Evolutionary conservation across 2,113 vertebrate genomes (phyloP).

Genomic region (Colistium nudipinnis): DNA sequence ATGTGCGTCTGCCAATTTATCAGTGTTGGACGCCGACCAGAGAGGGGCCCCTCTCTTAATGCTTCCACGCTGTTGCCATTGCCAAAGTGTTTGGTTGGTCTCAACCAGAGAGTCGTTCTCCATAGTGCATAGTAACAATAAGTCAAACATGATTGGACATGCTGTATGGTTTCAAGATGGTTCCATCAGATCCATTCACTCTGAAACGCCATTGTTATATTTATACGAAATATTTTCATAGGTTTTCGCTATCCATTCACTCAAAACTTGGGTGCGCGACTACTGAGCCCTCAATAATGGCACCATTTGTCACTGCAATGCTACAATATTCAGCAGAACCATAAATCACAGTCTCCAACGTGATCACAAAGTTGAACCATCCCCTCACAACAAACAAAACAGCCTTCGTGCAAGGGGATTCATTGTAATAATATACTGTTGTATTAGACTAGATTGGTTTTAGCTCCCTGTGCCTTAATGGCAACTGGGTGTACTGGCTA

Average conservation of each 20-base stretch:
- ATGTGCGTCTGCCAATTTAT: slow-evolving; percentile 55
- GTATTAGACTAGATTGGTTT: background rate
- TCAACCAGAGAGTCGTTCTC: background rate
- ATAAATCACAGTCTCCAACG: background rate
- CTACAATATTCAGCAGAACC: background rate
- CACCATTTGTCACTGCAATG: background rate
- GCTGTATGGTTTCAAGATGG: slow-evolving; percentile 3
- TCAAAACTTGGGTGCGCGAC: background rate
- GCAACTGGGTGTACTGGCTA: background rate
- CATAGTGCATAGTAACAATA: background rate
- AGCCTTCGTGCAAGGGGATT: background rate
- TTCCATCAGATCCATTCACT: background rate
- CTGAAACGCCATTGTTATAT: background rate
- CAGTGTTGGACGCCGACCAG: slow-evolving; percentile 54
- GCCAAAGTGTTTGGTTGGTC: slow-evolving; percentile 33
- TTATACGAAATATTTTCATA: background rate
- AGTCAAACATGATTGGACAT: slow-evolving; percentile 22
- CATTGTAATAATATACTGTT: background rate
- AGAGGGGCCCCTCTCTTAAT: slow-evolving; percentile 30
- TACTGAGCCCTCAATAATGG: background rate
- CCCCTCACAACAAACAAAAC: background rate
- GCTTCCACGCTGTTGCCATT: slow-evolving; percentile 14
- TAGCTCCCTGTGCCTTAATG: background rate
- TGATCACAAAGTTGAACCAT: background rate
- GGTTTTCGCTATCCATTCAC: background rate